Evolutionary conservation across 2,113 vertebrate species (phyloP).

Genomic region (Camarhynchus parvulus): DNA sequence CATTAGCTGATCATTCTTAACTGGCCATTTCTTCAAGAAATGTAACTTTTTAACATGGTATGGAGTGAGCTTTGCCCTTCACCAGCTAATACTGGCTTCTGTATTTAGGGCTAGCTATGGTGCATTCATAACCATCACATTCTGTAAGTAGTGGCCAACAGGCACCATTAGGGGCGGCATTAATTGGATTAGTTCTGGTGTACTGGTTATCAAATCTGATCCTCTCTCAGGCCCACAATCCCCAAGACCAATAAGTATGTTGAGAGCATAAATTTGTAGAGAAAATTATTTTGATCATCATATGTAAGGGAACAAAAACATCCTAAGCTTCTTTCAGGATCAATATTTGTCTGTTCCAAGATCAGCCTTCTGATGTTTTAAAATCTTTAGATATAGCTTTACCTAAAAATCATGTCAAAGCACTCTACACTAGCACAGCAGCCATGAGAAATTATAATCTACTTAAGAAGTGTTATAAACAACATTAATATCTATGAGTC

Average conservation of each 20-base stretch:
- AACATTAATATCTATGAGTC: not conserved
- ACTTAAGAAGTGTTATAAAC: not conserved
- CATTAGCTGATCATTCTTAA: not conserved
- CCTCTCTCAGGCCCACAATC: not conserved
- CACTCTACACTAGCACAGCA: not conserved
- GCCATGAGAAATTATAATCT: not conserved
- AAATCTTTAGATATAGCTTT: not conserved
- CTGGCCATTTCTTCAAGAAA: not conserved
- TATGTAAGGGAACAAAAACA: not conserved
- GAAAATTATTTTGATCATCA: not conserved
- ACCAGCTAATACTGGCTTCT: not conserved
- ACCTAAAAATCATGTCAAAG: not conserved
- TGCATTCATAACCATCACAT: not conserved
- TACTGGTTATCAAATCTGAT: not conserved
- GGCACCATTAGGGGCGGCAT: not conserved
- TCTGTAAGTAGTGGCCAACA: not conserved
- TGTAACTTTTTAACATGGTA: not conserved
- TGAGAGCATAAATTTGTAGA: not conserved
- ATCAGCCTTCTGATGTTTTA: not conserved
- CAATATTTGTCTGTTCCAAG: not conserved
- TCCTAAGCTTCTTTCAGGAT: not conserved
- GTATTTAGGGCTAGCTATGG: not conserved
- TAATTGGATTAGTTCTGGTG: not conserved
- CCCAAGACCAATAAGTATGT: not conserved
- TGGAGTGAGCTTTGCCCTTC: not conserved